phyloP scores from a whole-genome alignment of 2,113 vertebrate species.

The Psophia crepitans region DNA sequence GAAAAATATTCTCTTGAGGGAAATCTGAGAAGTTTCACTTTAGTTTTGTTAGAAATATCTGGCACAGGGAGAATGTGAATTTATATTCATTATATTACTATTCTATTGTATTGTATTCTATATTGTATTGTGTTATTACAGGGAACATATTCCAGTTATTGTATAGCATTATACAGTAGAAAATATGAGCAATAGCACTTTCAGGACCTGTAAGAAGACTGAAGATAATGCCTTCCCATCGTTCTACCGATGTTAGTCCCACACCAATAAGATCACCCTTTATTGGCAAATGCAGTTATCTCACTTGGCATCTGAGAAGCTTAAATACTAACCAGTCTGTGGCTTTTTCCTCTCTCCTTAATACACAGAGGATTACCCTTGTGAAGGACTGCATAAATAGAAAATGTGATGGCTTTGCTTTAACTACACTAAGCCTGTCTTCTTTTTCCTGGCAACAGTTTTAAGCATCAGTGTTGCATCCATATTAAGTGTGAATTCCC shows the following conservation, averaged over 20 bases:
- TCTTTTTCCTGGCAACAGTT: conserved; percentile 5
- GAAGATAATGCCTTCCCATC: neutral
- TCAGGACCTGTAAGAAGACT: neutral
- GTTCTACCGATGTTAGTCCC: neutral
- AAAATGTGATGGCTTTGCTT: conserved; percentile 30
- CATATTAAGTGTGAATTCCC: conserved; percentile 51
- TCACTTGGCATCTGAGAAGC: neutral
- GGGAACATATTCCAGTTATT: neutral
- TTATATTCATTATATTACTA: neutral
- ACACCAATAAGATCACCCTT: neutral
- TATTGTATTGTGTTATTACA: neutral
- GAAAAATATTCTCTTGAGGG: neutral
- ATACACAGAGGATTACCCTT: conserved; percentile 31
- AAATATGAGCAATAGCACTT: neutral
- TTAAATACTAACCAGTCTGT: neutral
- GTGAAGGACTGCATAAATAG: conserved; percentile 44
- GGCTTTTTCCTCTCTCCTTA: conserved; percentile 1
- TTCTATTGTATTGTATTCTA: too few species aligned
- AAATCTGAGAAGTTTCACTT: neutral
- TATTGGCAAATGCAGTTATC: neutral
- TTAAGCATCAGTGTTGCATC: conserved; percentile 14
- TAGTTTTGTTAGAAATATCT: neutral
- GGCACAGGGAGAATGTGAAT: neutral
- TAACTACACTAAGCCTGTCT: neutral
- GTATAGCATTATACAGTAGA: neutral